These are phyloP conservation scores for Centropus bengalensis DNA, from an alignment of 2,113 vertebrate species.

Conservation along the genomic window DNA sequence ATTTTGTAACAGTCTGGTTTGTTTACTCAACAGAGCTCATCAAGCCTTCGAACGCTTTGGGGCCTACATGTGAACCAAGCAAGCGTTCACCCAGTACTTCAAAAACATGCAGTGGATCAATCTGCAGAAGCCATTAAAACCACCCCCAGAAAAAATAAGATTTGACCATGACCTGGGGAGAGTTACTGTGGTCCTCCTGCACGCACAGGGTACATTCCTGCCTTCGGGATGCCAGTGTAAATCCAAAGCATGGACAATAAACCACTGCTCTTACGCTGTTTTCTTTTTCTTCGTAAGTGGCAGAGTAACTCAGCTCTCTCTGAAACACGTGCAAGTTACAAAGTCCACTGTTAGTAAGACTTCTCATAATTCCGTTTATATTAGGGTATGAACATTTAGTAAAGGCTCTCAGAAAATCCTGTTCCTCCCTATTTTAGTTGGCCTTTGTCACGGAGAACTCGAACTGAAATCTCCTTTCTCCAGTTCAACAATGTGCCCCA, in stretches of 20 bases:
- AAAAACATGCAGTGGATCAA: not conserved
- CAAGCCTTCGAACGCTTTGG: constrained; percentile 10
- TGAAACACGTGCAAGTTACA: not conserved
- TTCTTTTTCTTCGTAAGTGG: not conserved
- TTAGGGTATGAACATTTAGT: not conserved
- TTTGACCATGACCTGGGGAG: not conserved
- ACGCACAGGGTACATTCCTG: not conserved
- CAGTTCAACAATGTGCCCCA: not conserved
- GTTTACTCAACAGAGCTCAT: constrained; percentile 68
- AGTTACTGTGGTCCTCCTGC: not conserved
- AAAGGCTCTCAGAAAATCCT: not conserved
- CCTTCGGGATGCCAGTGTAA: not conserved
- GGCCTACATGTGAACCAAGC: constrained; percentile 33
- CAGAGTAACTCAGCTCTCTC: not conserved
- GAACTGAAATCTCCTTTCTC: not conserved
- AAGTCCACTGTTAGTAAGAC: not conserved
- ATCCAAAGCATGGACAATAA: not conserved
- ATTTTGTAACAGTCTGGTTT: constrained; percentile 62
- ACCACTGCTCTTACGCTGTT: rapidly evolving
- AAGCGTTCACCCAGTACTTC: constrained; percentile 42
- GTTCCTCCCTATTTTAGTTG: not conserved
- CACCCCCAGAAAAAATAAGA: not conserved
- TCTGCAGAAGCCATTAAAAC: not conserved
- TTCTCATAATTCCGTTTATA: not conserved
- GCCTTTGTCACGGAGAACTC: not conserved